Evolutionary conservation across 1,140 invertebrate genomes (phyloP), one percentile per base, ranked within the genome.

Genomic region (Bombus consobrinus): DNA sequence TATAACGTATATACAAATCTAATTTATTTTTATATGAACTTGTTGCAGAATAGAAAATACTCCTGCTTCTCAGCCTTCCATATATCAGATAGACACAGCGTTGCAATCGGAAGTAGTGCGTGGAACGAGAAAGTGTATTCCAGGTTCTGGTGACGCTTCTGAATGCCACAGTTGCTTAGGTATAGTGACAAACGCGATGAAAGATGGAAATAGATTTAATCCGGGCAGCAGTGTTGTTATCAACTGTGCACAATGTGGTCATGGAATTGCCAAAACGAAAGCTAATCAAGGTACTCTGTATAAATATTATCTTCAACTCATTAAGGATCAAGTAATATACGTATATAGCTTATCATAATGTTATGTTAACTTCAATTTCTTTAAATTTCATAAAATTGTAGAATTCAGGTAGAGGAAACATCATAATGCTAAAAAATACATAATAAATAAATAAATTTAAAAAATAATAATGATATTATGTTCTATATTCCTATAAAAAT

Each of bases 81-180:
- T 88, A 8, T 89, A 89, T 84, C 76, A 87, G 12, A 88, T 89
- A 76, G 88, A 91, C 22, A 79, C 89, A 6, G 72, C 88, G 13
- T 77, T 89, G 12, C 83, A 87, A 18, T 59, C 81, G 6, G 88
- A 92, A 81, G 39, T n/a, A 12, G 53, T 77, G 10, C 83, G 39
- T 1, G 72, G 39, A 9, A n/a, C 82, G 2, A 88, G 62, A 32
- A 87, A 88, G n/a, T 53, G 57, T 37, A 62, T 87, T 25, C 22
- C 78, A 10, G 81, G 83, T 77, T 79, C 89, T 15, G 83, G 77
- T n/a, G 89, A 92, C 0, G 84, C 81, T 43, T 37, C 87, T 10
- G 86, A 89, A 10, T 93, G 91, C 34, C 85, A 77, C 32, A 43
- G 47, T 75, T 93, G 93, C 47, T 90, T 87, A 34, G 73, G 79